phyloP scores from a whole-genome alignment of 2,113 vertebrate species.

The Clinocottus analis region DNA sequence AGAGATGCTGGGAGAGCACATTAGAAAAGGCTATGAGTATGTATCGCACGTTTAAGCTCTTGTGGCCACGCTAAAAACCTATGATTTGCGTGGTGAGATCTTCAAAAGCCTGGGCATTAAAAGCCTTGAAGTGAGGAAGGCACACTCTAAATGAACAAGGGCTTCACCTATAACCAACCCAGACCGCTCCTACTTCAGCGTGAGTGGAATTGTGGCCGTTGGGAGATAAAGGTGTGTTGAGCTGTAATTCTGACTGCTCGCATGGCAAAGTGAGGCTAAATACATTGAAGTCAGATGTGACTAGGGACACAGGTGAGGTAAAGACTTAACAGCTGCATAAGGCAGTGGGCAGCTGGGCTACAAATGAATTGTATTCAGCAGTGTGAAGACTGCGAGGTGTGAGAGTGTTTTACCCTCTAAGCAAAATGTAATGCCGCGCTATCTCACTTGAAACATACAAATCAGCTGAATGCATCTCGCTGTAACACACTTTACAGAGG shows the following conservation, averaged over 20 bases:
- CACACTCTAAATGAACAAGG: slow-evolving; percentile 10
- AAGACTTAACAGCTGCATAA: slow-evolving; percentile 3
- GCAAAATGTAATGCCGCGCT: slow-evolving; percentile 11
- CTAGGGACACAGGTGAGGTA: not conserved
- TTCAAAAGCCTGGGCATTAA: slow-evolving; percentile 25
- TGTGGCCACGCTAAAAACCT: not conserved
- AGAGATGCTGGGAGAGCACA: not conserved
- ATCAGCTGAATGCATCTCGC: slow-evolving; percentile 1
- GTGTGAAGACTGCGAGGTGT: not conserved
- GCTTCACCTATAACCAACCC: slow-evolving; percentile 25
- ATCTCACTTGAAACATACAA: slow-evolving; percentile 13
- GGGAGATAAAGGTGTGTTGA: slow-evolving; percentile 23
- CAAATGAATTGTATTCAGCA: slow-evolving; percentile 19
- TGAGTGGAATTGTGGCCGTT: not conserved
- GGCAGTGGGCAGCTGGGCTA: not conserved
- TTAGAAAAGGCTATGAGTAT: not conserved
- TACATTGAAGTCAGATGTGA: not conserved
- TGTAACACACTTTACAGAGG: not conserved
- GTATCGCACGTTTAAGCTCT: slow-evolving; percentile 16
- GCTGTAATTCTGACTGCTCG: slow-evolving; percentile 7
- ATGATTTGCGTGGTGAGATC: slow-evolving; percentile 14
- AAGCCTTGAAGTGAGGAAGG: slow-evolving; percentile 29
- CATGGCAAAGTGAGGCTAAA: slow-evolving; percentile 32
- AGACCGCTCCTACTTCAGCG: slow-evolving; percentile 21
- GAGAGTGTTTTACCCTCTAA: not conserved